These are phyloP conservation scores for Drosophila prostipennis DNA, from an alignment of 2,888 invertebrate genomes.

Conservation along the genomic window DNA sequence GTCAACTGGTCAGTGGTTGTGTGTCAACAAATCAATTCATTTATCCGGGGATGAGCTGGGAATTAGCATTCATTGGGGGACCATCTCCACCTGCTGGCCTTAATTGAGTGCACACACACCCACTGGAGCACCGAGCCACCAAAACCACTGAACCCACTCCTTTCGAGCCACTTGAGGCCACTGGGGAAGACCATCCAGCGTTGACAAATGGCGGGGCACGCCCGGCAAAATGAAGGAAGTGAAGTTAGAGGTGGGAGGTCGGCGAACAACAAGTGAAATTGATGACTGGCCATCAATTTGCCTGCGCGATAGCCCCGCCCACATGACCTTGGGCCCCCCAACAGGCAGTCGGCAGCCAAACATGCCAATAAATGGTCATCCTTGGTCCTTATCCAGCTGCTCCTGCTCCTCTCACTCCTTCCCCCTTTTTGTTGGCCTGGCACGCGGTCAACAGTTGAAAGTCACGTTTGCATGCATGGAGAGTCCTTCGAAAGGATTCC, in stretches of 20 bases:
- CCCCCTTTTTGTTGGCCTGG: slow-evolving; percentile 31
- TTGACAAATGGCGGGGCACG: slow-evolving; percentile 35
- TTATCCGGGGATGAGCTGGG: slow-evolving; percentile 21
- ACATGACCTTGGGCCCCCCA: slow-evolving; percentile 57
- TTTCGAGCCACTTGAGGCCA: slow-evolving; percentile 1
- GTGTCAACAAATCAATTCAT: slow-evolving; percentile 29
- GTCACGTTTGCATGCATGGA: slow-evolving; percentile 73
- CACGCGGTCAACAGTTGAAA: slow-evolving; percentile 72
- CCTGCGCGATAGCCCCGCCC: slow-evolving; percentile 51
- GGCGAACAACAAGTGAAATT: slow-evolving; percentile 74
- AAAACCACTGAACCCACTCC: not conserved
- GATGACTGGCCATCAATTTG: slow-evolving; percentile 78
- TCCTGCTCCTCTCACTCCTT: not conserved
- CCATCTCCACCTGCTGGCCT: slow-evolving; percentile 17
- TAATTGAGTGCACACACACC: slow-evolving; percentile 45
- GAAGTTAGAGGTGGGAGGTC: slow-evolving; percentile 7
- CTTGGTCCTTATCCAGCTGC: slow-evolving; percentile 13
- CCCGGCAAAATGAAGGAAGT: not conserved
- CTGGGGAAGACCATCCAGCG: slow-evolving; percentile 20
- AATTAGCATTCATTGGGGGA: slow-evolving; percentile 33
- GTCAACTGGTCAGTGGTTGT: slow-evolving; percentile 7
- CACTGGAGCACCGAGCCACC: not conserved
- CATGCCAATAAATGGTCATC: slow-evolving; percentile 75
- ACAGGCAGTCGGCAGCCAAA: slow-evolving; percentile 9
- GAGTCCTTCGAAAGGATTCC: slow-evolving; percentile 26